Evolutionary conservation across 2,888 invertebrate species (phyloP).

Genomic region (Limulus polyphemus): DNA sequence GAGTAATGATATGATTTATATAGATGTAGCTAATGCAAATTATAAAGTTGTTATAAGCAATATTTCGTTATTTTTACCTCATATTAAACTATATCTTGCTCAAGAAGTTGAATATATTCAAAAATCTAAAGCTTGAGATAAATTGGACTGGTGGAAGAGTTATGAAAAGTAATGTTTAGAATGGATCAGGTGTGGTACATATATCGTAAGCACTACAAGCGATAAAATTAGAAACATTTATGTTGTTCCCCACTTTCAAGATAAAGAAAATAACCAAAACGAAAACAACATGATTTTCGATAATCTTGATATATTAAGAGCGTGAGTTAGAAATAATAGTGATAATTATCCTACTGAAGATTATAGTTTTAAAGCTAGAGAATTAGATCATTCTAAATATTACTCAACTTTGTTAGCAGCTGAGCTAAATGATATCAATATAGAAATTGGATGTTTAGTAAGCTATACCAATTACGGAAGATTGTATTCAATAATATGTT

Average conservation of each 20-base stretch:
- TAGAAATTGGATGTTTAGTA: constrained; percentile 4
- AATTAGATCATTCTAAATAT: not conserved
- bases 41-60: not conserved
- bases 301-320: not conserved
- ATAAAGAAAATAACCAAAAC: not conserved
- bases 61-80: too few relatives aligned
- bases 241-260: constrained; percentile 2
- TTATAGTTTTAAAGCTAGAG: too few relatives aligned
- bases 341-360: too few relatives aligned
- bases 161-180: not conserved
- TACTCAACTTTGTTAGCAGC: too few relatives aligned
- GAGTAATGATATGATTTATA: not conserved
- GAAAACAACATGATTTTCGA: constrained; percentile 6
- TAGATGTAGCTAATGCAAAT: not conserved
- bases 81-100: too few relatives aligned
- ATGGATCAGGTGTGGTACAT: constrained; percentile 2
- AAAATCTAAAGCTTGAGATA: too few relatives aligned
- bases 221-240: constrained; percentile 3
- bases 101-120: too few relatives aligned
- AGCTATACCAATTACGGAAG: constrained; percentile 1
- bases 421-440: too few relatives aligned
- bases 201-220: not conserved
- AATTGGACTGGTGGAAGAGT: too few relatives aligned
- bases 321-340: too few relatives aligned
- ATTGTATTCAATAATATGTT: not conserved